phyloP scores from a whole-genome alignment of 2,888 invertebrate species.

The Dynastes hyllus region DNA sequence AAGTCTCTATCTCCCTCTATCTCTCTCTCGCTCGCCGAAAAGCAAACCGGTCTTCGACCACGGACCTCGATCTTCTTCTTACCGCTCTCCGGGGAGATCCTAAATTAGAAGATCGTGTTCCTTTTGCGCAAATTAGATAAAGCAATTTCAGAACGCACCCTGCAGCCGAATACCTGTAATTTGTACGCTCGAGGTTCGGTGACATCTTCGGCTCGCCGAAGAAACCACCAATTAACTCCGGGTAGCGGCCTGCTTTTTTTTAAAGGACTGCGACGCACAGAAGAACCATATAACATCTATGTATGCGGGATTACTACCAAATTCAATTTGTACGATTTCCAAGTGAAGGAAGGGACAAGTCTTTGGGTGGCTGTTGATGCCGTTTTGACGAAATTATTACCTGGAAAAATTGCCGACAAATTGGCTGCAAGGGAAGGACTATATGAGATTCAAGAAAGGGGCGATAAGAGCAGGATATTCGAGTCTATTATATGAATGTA shows the following conservation, averaged over 20 bases:
- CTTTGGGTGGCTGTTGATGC: not conserved
- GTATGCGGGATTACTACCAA: constrained; percentile 7
- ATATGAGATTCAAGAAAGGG: too few relatives aligned
- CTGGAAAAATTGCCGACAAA: constrained; percentile 37
- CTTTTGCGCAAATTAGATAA: constrained; percentile 48
- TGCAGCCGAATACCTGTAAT: constrained; percentile 57
- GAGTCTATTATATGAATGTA: too few relatives aligned
- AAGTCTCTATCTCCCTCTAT: too few relatives aligned
- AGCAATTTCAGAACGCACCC: constrained; percentile 44
- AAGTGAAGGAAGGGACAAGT: constrained; percentile 18
- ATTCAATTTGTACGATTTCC: constrained; percentile 40
- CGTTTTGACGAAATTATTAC: constrained; percentile 44
- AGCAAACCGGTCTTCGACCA: too few relatives aligned
- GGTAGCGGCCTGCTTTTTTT: constrained; percentile 45
- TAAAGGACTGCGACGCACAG: too few relatives aligned
- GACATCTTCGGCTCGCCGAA: constrained; percentile 54
- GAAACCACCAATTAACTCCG: constrained; percentile 57
- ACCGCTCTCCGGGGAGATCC: not conserved
- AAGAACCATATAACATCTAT: not conserved
- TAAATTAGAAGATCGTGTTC: constrained; percentile 49
- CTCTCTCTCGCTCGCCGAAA: too few relatives aligned
- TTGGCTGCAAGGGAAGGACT: not conserved
- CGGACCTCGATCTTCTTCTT: not conserved
- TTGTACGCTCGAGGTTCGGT: constrained; percentile 58
- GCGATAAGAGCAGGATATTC: too few relatives aligned